phyloP scores from a whole-genome alignment of 2,113 vertebrate genomes.

The Menura novaehollandiae region DNA sequence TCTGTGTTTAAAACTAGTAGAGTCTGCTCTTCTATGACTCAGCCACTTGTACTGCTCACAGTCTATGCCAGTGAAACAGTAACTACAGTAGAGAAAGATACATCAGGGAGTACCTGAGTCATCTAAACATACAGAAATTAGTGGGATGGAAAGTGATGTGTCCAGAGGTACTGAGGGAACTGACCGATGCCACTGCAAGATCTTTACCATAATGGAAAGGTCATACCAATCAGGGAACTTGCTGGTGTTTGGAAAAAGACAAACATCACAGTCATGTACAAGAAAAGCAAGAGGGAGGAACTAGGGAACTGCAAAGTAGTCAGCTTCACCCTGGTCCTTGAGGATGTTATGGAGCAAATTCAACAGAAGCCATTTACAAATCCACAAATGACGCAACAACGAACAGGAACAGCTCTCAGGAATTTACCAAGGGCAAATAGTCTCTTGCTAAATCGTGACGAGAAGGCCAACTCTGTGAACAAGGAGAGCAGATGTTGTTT shows the following conservation, averaged over 20 bases:
- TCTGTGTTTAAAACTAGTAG: background rate
- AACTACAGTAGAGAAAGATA: background rate
- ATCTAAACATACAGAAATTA: background rate
- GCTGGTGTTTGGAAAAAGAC: background rate
- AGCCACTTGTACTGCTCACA: background rate
- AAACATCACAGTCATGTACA: background rate
- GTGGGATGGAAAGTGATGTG: background rate
- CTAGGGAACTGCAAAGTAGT: background rate
- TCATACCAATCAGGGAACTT: background rate
- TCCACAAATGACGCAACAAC: background rate
- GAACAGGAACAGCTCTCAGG: background rate
- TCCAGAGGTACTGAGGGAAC: background rate
- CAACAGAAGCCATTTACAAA: background rate
- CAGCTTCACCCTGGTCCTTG: background rate
- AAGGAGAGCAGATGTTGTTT: background rate
- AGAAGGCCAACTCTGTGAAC: background rate
- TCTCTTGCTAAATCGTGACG: background rate
- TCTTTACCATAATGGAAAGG: background rate
- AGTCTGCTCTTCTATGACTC: background rate
- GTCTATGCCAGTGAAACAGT: background rate
- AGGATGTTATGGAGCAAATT: background rate
- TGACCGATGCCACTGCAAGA: background rate
- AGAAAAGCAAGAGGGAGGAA: background rate
- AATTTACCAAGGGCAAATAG: background rate
- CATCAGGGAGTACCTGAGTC: background rate